Conservation (phyloP, 2,113 vertebrate genomes). For the Cryptomyrus ogoouensis region DNA sequence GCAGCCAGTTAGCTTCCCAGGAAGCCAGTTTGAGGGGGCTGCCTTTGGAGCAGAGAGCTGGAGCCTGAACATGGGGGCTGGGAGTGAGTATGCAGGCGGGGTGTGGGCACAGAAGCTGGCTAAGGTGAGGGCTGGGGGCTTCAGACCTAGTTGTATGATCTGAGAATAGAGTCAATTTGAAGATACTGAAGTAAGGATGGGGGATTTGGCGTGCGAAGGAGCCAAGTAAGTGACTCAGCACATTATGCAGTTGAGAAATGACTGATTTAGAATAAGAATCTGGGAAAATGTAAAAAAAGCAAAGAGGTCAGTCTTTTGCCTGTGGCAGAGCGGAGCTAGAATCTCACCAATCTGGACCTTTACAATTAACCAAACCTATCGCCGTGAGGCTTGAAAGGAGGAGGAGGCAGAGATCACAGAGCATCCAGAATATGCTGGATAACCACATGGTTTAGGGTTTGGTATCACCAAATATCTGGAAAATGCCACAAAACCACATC, state of each 20-base stretch:
- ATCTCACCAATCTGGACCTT: not conserved
- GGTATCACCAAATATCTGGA: not conserved
- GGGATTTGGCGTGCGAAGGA: not conserved
- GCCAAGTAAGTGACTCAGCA: not conserved
- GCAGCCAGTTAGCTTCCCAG: constrained; percentile 14
- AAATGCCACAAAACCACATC: not conserved
- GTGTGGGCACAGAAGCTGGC: not conserved
- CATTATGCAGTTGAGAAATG: not conserved
- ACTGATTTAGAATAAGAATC: not conserved
- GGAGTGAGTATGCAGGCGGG: not conserved
- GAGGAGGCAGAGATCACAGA: not conserved
- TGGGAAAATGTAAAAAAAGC: constrained; percentile 4
- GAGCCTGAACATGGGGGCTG: not conserved
- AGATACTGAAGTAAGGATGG: not conserved
- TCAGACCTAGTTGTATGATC: not conserved
- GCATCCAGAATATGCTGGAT: not conserved
- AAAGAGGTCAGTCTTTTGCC: constrained; percentile 14
- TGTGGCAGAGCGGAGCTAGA: not conserved
- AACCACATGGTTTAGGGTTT: not conserved
- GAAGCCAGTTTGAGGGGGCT: not conserved
- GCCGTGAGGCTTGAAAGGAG: not conserved
- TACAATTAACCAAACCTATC: not conserved
- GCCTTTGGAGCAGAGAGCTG: not conserved
- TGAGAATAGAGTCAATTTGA: not conserved
- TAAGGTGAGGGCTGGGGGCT: not conserved